A percentile compares a stretch with the other conserved stretches of the same genome.
Conservation (phyloP, 1,140 invertebrate species). For the Archegozetes longisetosus region DNA sequence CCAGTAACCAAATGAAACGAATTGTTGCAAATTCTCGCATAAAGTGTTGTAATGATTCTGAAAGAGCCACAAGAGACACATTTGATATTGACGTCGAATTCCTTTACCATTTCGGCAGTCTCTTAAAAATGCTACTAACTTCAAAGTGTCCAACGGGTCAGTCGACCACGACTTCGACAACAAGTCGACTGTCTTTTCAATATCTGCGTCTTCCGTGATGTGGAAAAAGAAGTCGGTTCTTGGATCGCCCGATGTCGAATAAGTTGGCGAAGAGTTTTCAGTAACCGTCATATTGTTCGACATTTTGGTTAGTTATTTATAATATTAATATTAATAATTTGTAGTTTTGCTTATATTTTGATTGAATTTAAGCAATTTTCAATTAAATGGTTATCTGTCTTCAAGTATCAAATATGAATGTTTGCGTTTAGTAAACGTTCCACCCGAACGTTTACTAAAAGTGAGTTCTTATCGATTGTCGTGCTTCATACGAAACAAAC, state of each 20-base stretch:
- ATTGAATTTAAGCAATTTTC: too few species aligned
- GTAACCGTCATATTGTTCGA: not conserved
- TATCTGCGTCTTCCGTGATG: slow-evolving; percentile 2
- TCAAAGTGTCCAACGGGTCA: slow-evolving; percentile 9
- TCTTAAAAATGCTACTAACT: not conserved
- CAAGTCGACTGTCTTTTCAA: not conserved
- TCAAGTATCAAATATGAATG: too few species aligned
- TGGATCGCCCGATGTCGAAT: not conserved
- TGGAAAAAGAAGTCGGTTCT: slow-evolving; percentile 9
- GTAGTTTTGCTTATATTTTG: too few species aligned
- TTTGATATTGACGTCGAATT: slow-evolving; percentile 4
- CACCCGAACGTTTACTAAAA: too few species aligned
- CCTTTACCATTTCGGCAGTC: slow-evolving; percentile 10
- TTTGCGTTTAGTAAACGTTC: too few species aligned
- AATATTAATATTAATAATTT: too few species aligned
- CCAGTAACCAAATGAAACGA: slow-evolving; percentile 9
- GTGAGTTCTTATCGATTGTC: too few species aligned
- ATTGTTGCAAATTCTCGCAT: not conserved
- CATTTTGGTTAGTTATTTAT: too few species aligned
- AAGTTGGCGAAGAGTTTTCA: slow-evolving; percentile 4
- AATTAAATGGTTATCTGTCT: too few species aligned
- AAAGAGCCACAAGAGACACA: slow-evolving; percentile 5
- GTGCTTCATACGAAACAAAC: too few species aligned
- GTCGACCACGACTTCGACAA: slow-evolving; percentile 3
- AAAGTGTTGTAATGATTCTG: not conserved